These are phyloP conservation scores for Drosophila seguyi DNA, from an alignment of 1,140 invertebrate genomes.

Conservation along the genomic window DNA sequence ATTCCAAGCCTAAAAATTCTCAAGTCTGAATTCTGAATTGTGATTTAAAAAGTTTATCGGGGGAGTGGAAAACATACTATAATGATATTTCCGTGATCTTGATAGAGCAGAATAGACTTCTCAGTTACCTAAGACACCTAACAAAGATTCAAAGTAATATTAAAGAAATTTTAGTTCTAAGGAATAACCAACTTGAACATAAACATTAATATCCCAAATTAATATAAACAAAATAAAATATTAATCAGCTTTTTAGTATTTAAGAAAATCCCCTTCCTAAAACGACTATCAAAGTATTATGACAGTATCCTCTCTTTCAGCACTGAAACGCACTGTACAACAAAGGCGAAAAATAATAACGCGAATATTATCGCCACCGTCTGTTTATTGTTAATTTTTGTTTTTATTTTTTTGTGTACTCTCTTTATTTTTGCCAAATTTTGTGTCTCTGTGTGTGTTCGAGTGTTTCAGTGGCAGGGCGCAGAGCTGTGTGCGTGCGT, in stretches of 20 bases:
- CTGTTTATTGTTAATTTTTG: conserved; percentile 56
- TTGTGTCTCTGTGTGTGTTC: conserved; percentile 1
- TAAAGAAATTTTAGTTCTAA: no score
- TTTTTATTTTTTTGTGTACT: conserved; percentile 21
- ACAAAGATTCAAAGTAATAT: no score
- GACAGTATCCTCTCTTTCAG: not conserved
- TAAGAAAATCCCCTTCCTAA: not conserved
- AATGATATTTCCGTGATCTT: no score
- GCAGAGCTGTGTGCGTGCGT: conserved; percentile 63
- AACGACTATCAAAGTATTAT: not conserved
- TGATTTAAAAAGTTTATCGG: no score
- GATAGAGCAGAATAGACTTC: no score
- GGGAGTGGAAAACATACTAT: no score
- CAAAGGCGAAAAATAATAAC: conserved; percentile 39
- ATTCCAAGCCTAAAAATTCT: not conserved
- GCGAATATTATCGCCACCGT: conserved; percentile 64
- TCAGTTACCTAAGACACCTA: no score
- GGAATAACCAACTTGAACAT: no score
- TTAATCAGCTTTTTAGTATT: not conserved
- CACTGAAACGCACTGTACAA: conserved; percentile 25
- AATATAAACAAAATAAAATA: not conserved
- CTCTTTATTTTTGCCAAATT: conserved; percentile 24
- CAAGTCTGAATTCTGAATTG: not conserved
- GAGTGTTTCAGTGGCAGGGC: conserved; percentile 39
- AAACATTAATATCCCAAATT: no score